Evolutionary conservation across 2,888 invertebrate genomes (phyloP).

Genomic region (Tachystola acroxantha): DNA sequence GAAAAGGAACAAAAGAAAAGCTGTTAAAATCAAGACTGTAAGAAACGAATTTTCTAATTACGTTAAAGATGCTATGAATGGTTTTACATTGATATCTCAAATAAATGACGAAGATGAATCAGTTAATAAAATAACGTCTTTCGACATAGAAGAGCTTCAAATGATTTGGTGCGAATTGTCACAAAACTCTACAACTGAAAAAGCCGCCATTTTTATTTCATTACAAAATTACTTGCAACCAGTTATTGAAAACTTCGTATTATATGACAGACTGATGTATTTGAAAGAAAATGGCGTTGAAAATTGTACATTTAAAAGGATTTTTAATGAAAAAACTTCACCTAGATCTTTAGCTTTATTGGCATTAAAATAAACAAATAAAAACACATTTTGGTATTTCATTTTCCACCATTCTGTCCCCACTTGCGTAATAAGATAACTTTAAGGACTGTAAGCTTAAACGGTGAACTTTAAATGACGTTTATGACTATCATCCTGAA

Average conservation of each 20-base stretch:
- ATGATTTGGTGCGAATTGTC: constrained; percentile 44
- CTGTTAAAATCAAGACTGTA: constrained; percentile 44
- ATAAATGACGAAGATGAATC: not conserved
- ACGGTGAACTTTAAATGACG: no score
- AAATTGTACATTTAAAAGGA: constrained; percentile 65
- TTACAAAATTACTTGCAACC: constrained; percentile 56
- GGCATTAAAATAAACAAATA: constrained; percentile 63
- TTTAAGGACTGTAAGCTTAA: no score
- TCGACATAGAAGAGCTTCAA: constrained; percentile 37
- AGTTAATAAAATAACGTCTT: constrained; percentile 16
- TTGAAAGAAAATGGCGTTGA: constrained; percentile 48
- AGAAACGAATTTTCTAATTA: constrained; percentile 48
- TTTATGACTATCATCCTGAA: no score
- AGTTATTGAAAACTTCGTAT: constrained; percentile 54
- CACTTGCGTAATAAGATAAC: no score
- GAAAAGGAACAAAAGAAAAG: constrained; percentile 62
- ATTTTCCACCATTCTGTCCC: no score
- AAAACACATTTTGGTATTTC: no score
- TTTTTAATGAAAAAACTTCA: constrained; percentile 80
- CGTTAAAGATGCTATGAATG: constrained; percentile 36
- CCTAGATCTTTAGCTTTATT: constrained; percentile 81
- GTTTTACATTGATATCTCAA: constrained; percentile 32
- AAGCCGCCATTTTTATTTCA: constrained; percentile 49
- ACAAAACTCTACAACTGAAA: constrained; percentile 27
- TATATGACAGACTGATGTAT: constrained; percentile 55